A percentile compares a stretch with the other conserved stretches of the same genome.
These are phyloP conservation scores for Drosophila ogumai DNA, from an alignment of 1,140 invertebrate species.

Conservation along the genomic window DNA sequence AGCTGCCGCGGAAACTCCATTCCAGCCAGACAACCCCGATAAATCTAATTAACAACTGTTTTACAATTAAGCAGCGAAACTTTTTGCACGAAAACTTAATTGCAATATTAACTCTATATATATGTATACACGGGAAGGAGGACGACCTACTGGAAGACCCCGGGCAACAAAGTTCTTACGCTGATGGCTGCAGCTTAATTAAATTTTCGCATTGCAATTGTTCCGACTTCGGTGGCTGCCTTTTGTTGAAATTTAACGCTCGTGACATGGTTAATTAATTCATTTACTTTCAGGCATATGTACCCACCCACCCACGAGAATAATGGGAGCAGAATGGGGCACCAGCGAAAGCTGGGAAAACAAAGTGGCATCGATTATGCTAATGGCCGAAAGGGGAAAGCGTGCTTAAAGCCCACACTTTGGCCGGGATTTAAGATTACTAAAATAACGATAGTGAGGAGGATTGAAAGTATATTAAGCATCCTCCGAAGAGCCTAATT, in stretches of 20 bases:
- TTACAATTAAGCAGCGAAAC: conserved; percentile 55
- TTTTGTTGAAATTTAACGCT: conserved; percentile 76
- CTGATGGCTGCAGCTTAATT: conserved; percentile 68
- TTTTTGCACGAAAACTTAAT: conserved; percentile 62
- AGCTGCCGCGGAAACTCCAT: conserved; percentile 1
- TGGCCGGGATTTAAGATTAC: conserved; percentile 19
- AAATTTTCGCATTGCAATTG: conserved; percentile 77
- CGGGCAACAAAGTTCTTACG: conserved; percentile 26
- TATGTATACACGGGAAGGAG: conserved; percentile 13
- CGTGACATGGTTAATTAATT: conserved; percentile 81
- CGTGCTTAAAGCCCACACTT: conserved; percentile 22
- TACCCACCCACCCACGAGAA: conserved; percentile 5
- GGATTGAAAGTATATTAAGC: conserved; percentile 13
- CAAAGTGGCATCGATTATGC: conserved; percentile 77
- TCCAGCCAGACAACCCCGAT: conserved; percentile 27
- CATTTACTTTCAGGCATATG: conserved; percentile 63
- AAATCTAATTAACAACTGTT: conserved; percentile 64
- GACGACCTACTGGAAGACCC: conserved; percentile 11
- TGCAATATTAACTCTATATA: conserved; percentile 65
- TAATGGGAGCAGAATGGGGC: conserved; percentile 26
- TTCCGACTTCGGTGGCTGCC: conserved; percentile 46
- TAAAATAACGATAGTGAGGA: conserved; percentile 3
- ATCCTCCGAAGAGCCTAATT: conserved; percentile 1
- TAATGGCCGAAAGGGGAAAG: conserved; percentile 41
- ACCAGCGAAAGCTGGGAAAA: conserved; percentile 41